Conservation (phyloP, 2,797 vertebrate species). For the Urocyon cinereoargenteus region DNA sequence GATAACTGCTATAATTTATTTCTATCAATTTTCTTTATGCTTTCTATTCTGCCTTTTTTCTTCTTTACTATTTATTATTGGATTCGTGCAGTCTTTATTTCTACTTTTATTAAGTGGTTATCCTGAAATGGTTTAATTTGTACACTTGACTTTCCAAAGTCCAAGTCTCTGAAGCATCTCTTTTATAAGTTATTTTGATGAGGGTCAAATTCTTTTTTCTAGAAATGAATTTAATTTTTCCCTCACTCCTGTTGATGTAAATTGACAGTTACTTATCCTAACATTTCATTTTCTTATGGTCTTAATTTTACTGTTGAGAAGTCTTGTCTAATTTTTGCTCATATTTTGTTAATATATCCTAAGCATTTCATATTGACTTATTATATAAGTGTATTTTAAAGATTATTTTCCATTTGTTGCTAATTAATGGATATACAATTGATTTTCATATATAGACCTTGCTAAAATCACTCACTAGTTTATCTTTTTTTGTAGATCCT, state of each 20-base stretch:
- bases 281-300: background rate
- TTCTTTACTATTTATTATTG: background rate
- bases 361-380: background rate
- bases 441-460: background rate
- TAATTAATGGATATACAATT: background rate
- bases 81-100: background rate
- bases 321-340: background rate
- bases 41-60: background rate
- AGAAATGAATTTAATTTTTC: background rate
- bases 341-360: background rate
- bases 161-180: background rate
- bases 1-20: background rate
- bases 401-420: background rate
- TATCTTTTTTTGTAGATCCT: background rate
- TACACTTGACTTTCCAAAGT: background rate
- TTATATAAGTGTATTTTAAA: background rate
- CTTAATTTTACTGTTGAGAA: conserved; percentile 11
- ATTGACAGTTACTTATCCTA: background rate
- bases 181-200: background rate
- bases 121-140: background rate
- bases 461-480: background rate
- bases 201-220: background rate
- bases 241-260: background rate
- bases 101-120: background rate
- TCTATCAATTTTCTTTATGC: background rate